Evolutionary conservation across 2,797 vertebrate genomes (phyloP).

Genomic region (Poecilia velifera): DNA sequence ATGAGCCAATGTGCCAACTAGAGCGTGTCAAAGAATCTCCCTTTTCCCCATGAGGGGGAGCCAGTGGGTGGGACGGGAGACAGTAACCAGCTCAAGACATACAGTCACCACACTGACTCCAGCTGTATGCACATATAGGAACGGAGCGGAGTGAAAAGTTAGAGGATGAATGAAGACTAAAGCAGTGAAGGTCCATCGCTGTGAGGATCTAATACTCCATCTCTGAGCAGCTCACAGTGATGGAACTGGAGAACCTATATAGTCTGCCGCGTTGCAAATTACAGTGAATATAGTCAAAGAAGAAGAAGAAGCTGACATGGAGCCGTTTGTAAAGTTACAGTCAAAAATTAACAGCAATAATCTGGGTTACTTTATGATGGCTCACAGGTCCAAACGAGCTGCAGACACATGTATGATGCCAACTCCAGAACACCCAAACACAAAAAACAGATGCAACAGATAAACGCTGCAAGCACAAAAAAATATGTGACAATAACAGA

Average conservation of each 20-base stretch:
- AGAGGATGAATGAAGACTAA: not conserved
- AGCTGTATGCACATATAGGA: not conserved
- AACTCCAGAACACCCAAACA: too few species aligned
- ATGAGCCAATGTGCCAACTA: slow-evolving; percentile 53
- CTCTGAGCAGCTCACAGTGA: not conserved
- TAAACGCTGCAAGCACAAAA: too few species aligned
- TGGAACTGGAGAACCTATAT: not conserved
- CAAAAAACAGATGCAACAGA: too few species aligned
- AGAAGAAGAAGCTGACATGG: not conserved
- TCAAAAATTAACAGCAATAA: too few species aligned
- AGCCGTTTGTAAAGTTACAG: too few species aligned
- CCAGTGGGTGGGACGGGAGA: not conserved
- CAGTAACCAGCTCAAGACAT: not conserved
- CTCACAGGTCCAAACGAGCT: too few species aligned
- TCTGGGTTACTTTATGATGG: too few species aligned
- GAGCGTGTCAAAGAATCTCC: slow-evolving; percentile 41
- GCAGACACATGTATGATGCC: too few species aligned
- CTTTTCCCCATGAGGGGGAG: not conserved
- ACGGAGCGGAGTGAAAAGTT: not conserved
- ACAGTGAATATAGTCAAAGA: not conserved
- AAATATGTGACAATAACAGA: too few species aligned
- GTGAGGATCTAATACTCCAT: not conserved
- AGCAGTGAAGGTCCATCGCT: not conserved
- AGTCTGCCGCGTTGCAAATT: not conserved
- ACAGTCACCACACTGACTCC: not conserved